Base-by-base conservation (phyloP, 2,888 invertebrate species). In the Trissoscelio sp. region DNA sequence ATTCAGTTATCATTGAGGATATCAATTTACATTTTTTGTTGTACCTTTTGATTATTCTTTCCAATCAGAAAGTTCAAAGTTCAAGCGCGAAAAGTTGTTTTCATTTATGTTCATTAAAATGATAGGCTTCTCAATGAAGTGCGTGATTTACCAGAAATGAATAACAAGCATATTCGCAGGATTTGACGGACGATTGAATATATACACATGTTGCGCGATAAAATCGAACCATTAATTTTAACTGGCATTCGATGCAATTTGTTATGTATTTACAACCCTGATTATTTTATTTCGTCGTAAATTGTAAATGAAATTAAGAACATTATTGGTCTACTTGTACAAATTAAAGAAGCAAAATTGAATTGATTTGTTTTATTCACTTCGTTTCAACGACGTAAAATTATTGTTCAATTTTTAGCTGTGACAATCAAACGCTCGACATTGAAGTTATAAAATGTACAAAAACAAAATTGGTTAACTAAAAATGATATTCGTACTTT, bases 381-480 rank as follows among this genome's bases (percentile, higher is more conserved):
- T 16, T 16, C 16, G 16, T 0, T 42, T 42, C 16, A 42, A 5
- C 16, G 9, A 16, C 42, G 14, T 16, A 42, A 14, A 42, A 42
- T 6, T 16, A 11, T 42, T 14, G 16, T 42, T 42, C 11, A 12
- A 14, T 16, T 42, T 42, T 16, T 14, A 14, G 42, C 9, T n/a
- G n/a, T n/a, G n/a, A n/a, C n/a, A n/a, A n/a, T n/a, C n/a, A n/a
- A n/a, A n/a, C n/a, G n/a, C n/a, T n/a, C n/a, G n/a, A n/a, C n/a
- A 46, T 31, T 31, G 62, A 34, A 34, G 28, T 55, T 64, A 73
- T 20, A 64, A 73, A 73, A 73, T 55, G 55, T 73, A 73, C 14
- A 73, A 73, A 73, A 64, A 14, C 51, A 60, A 48, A 34, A 0
- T 55, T 11, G 46, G 20, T 20, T 20, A 73, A 62, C 53, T 62